Evolutionary conservation across 2,797 vertebrate species (phyloP), one percentile per base, ranked within the genome.

Genomic region (Pangasius larnaudii): DNA sequence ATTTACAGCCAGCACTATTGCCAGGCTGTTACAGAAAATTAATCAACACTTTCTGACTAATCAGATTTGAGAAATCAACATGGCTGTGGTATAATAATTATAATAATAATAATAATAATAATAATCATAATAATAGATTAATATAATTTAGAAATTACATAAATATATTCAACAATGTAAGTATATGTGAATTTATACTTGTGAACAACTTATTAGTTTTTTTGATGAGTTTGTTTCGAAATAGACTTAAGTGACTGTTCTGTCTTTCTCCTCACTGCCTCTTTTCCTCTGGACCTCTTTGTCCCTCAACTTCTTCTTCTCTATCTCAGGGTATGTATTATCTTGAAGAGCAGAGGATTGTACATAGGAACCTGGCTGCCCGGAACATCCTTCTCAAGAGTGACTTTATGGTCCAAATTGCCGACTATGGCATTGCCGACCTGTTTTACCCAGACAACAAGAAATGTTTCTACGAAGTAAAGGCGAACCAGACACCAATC

Each of bases 331-430:
- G 98, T 6, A 99, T 99, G 98, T 98, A 97, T 90, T 99, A 99
- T 93, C 94, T 99, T 89, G 98, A 99, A 91, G 98, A 99, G 88
- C 97, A 98, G 89, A 95, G 96, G 71, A 97, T 99, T 96, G 97
- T 99, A 36, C 98, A 99, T 89, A 96, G 98, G 88, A 98, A 99
- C 93, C 95, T 99, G 86, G 98, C 98, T 0, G 98, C 98, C 74
- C 96, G 98, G 72, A 99, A 99, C 30, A 96, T 99, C 59, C 95
- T 99, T 71, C 95, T 99, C 74, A 99, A 98, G 93, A 97, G 96
- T 3, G 96, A 97, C 67, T 97, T 95, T 94, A 97, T 97, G 0
- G 97, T 96, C 2, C 98, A 99, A 93, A 97, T 99, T 91, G 96
- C 98, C 11, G 98, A 99, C 91, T 99, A 98, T 0, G 98, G 98